Base-by-base conservation (phyloP, 2,888 invertebrate species). In the Metacarcinus magister region DNA sequence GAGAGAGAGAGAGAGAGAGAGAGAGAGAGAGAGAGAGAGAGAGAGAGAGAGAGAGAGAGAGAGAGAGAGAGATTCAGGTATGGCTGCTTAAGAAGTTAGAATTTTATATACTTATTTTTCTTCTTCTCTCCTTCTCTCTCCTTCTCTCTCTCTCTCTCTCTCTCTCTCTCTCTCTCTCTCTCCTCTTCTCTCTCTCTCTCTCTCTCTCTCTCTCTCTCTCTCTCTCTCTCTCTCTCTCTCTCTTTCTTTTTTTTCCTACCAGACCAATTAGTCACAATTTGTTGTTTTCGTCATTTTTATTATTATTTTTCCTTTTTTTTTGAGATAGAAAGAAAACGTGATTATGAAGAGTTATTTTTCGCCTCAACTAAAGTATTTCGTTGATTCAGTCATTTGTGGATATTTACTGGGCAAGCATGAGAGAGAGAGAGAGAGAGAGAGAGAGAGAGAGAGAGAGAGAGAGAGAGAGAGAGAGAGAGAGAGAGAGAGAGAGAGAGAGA, bases 401-500 rank as follows among this genome's bases (percentile, higher is more conserved):
- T 89, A 32, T 32, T n/a, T n/a, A n/a, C n/a, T n/a, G n/a, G n/a
- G n/a, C n/a, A n/a, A n/a, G n/a, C n/a, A n/a, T n/a, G n/a, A n/a
- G n/a, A n/a, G n/a, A n/a, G n/a, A n/a, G n/a, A 16, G 87, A 87
- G 87, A 87, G n/a, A 7, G n/a, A 87, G 87, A 23, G 87, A 87
- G 87, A 23, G 87, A 87, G 87, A 87, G 87, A 87, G 13, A 89
- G 4, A 89, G 89, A 32, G 89, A 39, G 89, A 32, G 89, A 39
- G 39, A 32, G 39, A 39, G 39, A 39, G 16, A 32, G 39, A 39
- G 39, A 39, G 16, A n/a, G 89, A 44, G 44, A 44, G 90, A 44
- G 90, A 44, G 90, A 60, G 39, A 39, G 60, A 67, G 48, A 60
- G 67, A 39, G 93, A 60, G 93, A 8, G 67, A 32, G 93, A 44